A percentile compares a stretch with the other conserved stretches of the same genome.
Evolutionary conservation across 2,797 vertebrate species (phyloP).

Genomic region (Sebastolobus altivelis): DNA sequence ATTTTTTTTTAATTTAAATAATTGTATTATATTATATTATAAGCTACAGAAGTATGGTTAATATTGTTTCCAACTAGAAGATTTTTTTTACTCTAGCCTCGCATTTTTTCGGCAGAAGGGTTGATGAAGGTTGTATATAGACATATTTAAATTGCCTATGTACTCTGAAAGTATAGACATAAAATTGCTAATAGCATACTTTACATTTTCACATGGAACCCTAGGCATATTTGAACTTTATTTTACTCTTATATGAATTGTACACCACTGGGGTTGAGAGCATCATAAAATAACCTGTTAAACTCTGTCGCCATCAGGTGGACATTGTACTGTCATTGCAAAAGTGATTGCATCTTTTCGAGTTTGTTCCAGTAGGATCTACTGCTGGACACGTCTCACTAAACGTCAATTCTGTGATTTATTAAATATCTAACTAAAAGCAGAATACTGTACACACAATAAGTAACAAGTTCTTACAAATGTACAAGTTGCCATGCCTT

Average conservation of each 20-base stretch:
- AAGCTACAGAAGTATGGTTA: too few species aligned
- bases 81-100: too few species aligned
- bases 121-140: too few species aligned
- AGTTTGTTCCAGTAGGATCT: neutral
- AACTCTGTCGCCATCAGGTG: conserved; percentile 73
- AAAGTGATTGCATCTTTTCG: neutral
- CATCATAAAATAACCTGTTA: neutral
- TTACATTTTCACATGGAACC: neutral
- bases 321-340: conserved; percentile 25
- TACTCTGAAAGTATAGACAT: too few species aligned
- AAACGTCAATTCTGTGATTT: neutral
- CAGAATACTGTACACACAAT: neutral
- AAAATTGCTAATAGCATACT: too few species aligned
- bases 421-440: neutral
- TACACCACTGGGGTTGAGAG: too few species aligned
- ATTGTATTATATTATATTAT: too few species aligned
- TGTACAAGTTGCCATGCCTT: neutral
- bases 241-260: neutral
- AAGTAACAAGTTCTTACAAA: neutral
- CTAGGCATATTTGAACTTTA: neutral
- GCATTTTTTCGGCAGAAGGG: too few species aligned
- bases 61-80: too few species aligned
- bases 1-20: too few species aligned
- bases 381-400: neutral
- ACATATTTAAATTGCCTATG: too few species aligned